phyloP scores from a whole-genome alignment of 2,113 vertebrate genomes.

The Strix aluco region DNA sequence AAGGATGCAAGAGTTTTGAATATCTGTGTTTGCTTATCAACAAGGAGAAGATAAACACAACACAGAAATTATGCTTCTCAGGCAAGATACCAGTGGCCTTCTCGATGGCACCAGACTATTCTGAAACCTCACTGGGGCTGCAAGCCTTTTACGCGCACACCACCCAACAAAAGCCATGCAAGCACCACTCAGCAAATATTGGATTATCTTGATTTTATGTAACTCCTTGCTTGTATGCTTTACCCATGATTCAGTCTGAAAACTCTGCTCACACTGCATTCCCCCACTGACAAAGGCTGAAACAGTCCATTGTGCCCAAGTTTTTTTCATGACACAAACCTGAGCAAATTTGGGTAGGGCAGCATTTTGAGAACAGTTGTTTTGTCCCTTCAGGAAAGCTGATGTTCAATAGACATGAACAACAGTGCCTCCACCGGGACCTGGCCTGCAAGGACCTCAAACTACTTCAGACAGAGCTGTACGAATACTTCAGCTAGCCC shows the following conservation, averaged over 20 bases:
- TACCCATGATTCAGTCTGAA: background rate
- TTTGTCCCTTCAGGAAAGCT: background rate
- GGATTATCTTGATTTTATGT: background rate
- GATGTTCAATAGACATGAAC: background rate
- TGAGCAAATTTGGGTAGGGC: background rate
- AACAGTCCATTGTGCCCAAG: background rate
- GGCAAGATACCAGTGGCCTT: background rate
- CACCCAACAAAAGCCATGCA: background rate
- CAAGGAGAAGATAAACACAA: background rate
- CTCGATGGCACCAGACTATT: background rate
- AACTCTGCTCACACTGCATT: background rate
- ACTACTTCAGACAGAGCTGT: background rate
- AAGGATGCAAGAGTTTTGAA: background rate
- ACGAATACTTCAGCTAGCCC: background rate
- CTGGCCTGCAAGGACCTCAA: background rate
- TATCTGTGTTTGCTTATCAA: conserved; percentile 18
- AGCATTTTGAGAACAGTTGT: background rate
- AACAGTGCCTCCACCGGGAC: background rate
- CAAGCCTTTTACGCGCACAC: background rate
- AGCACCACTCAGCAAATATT: background rate
- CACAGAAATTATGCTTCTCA: background rate
- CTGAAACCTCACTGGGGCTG: background rate
- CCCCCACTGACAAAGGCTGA: background rate
- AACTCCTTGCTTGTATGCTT: background rate
- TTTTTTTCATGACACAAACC: background rate